These are phyloP conservation scores for Malurus elegans DNA, from an alignment of 2,113 vertebrate species.

Conservation along the genomic window DNA sequence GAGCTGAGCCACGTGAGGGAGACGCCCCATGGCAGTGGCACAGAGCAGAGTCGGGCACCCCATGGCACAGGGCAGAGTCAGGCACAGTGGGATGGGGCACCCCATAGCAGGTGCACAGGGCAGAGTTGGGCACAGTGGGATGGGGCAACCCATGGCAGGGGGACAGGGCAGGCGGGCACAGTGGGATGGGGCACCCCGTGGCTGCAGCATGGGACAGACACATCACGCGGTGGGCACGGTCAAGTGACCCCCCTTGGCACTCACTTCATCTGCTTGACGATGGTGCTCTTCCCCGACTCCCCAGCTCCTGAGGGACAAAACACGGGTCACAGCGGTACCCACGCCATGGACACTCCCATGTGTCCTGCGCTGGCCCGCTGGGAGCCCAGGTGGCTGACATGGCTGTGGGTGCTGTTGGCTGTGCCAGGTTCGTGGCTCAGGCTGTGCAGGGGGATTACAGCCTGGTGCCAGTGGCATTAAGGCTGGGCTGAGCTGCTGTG, in stretches of 20 bases:
- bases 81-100: neutral
- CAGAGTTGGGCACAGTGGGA: too few relatives aligned
- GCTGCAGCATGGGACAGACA: neutral
- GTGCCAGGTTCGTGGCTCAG: fast-evolving
- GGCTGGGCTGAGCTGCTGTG: neutral
- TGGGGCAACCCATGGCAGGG: neutral
- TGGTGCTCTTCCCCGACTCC: slow-evolving; percentile 97
- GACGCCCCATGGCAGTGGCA: neutral
- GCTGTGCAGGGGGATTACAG: neutral
- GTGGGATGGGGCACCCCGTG: neutral
- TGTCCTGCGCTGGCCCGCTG: fast-evolving
- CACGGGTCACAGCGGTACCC: fast-evolving
- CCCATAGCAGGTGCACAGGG: neutral
- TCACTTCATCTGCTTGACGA: slow-evolving; percentile 99
- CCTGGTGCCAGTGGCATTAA: neutral
- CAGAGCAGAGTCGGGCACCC: neutral
- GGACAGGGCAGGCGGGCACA: neutral
- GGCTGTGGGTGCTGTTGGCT: fast-evolving
- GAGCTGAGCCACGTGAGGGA: neutral
- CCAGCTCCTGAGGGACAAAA: slow-evolving; percentile 83
- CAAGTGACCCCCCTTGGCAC: slow-evolving; percentile 25
- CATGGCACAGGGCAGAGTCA: neutral
- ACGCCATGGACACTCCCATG: fast-evolving
- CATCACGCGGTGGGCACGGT: fast-evolving
- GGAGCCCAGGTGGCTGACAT: fast-evolving